A percentile compares a stretch with the other conserved stretches of the same genome.
Conservation (phyloP, 2,797 vertebrate species). For the Cryptoprocta ferox region DNA sequence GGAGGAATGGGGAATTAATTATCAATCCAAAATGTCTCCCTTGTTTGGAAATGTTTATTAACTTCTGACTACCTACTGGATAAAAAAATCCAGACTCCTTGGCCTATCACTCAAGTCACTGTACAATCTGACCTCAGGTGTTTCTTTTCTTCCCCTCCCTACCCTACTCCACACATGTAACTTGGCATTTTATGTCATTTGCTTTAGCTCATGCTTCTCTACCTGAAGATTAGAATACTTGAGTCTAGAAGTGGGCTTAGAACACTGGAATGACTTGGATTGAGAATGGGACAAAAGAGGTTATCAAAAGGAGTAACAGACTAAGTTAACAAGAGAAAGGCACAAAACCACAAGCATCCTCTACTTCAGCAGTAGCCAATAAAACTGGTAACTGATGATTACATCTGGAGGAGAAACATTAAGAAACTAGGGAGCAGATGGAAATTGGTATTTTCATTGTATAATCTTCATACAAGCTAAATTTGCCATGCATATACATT, state of each 20-base stretch:
- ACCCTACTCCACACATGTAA: background rate
- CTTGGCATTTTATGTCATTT: background rate
- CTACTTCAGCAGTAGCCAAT: background rate
- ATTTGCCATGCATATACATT: constrained; percentile 3
- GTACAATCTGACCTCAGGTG: background rate
- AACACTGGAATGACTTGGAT: background rate
- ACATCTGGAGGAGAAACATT: background rate
- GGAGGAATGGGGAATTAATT: constrained; percentile 31
- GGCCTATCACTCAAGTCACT: background rate
- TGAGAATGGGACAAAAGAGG: background rate
- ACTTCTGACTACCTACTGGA: background rate
- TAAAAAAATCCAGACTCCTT: constrained; percentile 49
- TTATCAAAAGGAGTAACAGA: constrained; percentile 37
- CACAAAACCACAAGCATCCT: constrained; percentile 7
- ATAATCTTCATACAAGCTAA: background rate
- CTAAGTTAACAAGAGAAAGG: background rate
- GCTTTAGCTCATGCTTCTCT: background rate
- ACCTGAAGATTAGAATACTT: background rate
- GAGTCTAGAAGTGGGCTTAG: background rate
- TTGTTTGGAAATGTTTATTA: constrained; percentile 44
- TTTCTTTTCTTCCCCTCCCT: background rate
- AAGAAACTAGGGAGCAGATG: background rate
- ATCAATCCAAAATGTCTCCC: background rate
- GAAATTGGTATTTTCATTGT: constrained; percentile 25
- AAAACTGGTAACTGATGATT: background rate